Evolutionary conservation across 30 jellyfish, hydroid and myxozoan species (phyloP), one percentile per base, ranked within the genome.

Genomic region (Chironex yamaguchii): DNA sequence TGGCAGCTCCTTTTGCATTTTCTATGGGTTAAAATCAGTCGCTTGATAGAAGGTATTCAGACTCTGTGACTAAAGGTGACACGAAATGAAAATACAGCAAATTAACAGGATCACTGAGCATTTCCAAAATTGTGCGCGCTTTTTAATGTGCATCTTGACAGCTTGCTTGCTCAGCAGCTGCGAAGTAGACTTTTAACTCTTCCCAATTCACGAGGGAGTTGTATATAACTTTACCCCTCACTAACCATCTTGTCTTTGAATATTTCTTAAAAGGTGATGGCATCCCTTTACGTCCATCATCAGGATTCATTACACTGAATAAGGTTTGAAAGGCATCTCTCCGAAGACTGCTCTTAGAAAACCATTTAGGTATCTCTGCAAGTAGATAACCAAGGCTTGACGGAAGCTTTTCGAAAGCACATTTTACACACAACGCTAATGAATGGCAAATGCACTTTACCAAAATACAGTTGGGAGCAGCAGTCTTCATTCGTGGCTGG

Each of bases 281-380:
- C 11, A 36, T 71, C 3, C 88, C 81, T 77, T 33, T 78, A 14
- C 67, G 52, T 34, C 79, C 89, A 22, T 53, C 90, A 67, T 36
- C 86, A 14, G 96, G 83, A 52, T 79, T 79, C 82, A 50, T 88
- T 2, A 88, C 66, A n/a, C 54, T 22, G 49, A 79, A 88, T 25
- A 88, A 76, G 32, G 71, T 31, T 67, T 76, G 63, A 68, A 63
- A 88, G 23, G 91, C 91, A 23, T 88, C 96, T 32, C 92, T 54
- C 21, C 96, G 78, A 23, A 88, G 50, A 17, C 51, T 48, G 63
- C 96, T 88, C 84, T 88, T 76, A 30, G 82, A 52, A 52, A 78
- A 88, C 96, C 96, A 88, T 74, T 67, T 79, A 6, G 96, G 91
- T 20, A 87, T 87, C 83, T 87, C 96, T 14, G 87, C 74, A 32